Base-by-base conservation (phyloP, 2,888 invertebrate species). In the Cheilosia grossa region DNA sequence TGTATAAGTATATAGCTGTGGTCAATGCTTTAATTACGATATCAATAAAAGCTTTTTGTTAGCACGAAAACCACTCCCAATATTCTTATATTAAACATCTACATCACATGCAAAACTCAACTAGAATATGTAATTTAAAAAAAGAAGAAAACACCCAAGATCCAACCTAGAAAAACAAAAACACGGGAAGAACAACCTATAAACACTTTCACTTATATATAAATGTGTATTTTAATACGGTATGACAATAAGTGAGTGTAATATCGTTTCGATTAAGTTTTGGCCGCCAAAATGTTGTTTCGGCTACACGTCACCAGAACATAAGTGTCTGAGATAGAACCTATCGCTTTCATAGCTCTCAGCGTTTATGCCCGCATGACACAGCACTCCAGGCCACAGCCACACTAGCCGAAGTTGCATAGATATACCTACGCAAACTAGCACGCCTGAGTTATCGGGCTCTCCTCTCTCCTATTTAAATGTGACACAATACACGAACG, bases 121-220 rank as follows among this genome's bases (percentile, higher is more conserved):
- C 44, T 44, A 44, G 17, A 44, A 44, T 21, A 21, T 1, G 13
- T 37, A 10, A 3, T 1, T 37, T 37, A 10, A 3, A 37, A 13
- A 37, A 44, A 6, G 3, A 24, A 21, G 42, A 44, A 27, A 5
- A 27, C 5, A 24, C 24, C 42, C 10, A 30, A 21, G 2, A 21
- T 2, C 4, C 24, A 44, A 73, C 64, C 79, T 66, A 73, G 58
- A 40, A 51, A 59, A 24, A 7, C 17, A 40, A 49, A n/a, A 70
- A 17, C 30, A 51, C 58, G 13, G 13, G n/a, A 17, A 44, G 51
- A 33, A 56, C 42, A 58, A 27, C 27, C 42, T 33, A 59, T 4
- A 37, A 66, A 58, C 59, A 79, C 79, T 72, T 66, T 59, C 51
- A 73, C 72, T 66, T 19, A 24, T 27, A 37, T 27, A 66, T 15